These are phyloP conservation scores for Hydrolagus affinis DNA, from an alignment of 2,113 vertebrate species.

Conservation along the genomic window DNA sequence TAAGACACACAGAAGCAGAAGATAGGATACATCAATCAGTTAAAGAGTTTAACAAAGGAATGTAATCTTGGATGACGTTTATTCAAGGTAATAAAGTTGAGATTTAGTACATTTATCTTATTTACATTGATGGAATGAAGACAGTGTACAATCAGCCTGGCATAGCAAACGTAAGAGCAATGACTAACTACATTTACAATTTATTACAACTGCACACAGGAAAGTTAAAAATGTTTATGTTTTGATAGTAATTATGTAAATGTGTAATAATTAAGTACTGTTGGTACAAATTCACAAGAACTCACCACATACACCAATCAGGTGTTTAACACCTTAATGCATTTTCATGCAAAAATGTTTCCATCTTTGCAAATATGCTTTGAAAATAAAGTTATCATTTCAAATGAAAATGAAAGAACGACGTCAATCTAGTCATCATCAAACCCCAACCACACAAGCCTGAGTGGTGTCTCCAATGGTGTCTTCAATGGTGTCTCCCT, in stretches of 20 bases:
- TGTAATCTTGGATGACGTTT: slow-evolving; percentile 7
- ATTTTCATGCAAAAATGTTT: slow-evolving; percentile 29
- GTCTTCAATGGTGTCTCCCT: not conserved
- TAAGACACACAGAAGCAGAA: not conserved
- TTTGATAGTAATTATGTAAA: slow-evolving; percentile 17
- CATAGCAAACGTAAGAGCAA: slow-evolving; percentile 6
- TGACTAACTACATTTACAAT: slow-evolving; percentile 22
- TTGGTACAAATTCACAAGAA: slow-evolving; percentile 25
- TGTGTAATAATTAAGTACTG: slow-evolving; percentile 14
- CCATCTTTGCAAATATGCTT: slow-evolving; percentile 14
- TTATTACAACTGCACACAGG: slow-evolving; percentile 26
- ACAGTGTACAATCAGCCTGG: slow-evolving; percentile 2
- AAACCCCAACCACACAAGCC: not conserved
- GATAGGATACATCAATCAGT: not conserved
- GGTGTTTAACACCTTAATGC: not conserved
- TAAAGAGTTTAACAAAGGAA: not conserved
- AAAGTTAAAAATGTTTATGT: slow-evolving; percentile 16
- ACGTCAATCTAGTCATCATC: not conserved
- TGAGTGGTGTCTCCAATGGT: too few species aligned
- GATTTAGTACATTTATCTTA: slow-evolving; percentile 15
- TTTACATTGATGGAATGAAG: slow-evolving; percentile 28
- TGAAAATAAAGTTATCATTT: not conserved
- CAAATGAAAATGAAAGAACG: not conserved
- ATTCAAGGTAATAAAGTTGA: slow-evolving; percentile 22
- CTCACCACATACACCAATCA: not conserved